Evolutionary conservation across 30 jellyfish, hydroid and myxozoan species (phyloP), one percentile per base, ranked within the genome.

Genomic region (Aurelia aurita complex sp. Pacific): DNA sequence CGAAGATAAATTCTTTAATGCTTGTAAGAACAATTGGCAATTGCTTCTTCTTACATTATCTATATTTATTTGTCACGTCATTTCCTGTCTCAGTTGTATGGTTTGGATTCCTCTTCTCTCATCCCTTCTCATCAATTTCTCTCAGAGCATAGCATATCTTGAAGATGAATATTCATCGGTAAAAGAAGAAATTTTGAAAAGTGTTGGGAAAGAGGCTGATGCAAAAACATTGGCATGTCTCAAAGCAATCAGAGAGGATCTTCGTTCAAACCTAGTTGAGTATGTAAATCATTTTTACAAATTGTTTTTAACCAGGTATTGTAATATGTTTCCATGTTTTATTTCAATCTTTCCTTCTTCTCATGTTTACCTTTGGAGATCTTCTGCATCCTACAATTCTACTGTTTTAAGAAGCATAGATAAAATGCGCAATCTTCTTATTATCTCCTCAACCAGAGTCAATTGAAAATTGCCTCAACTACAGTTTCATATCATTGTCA

Each of bases 121-220:
- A 46, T 0, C 57, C 57, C 57, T 9, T 7, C 14, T 23, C 17
- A 66, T 66, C 2, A 66, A 54, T 76, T 14, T 53, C 36, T 12
- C 57, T 59, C 65, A 77, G 88, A 77, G 88, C 69, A 77, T 64
- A 1, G 57, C 88, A 14, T 36, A 46, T 59, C 88, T 77, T 3
- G 88, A 77, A 77, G 79, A 73, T 33, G 92, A 83, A 42, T 83
- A 83, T 67, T 19, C 38, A 3, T 60, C 85, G 0, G 92, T 61
- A 15, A 83, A 83, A 72, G 76, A 64, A 5, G 92, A 83, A 1
- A 60, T 83, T 11, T 2, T 19, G 60, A 71, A 83, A 61, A 60
- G 74, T 66, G 65, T 83, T 51, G 81, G 69, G 13, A 14, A 43
- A 18, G 57, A 54, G 14, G 76, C 63, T 13, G 86, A 83, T 38